phyloP scores from a whole-genome alignment of 2,888 invertebrate species.

The Cephus nigrinus region DNA sequence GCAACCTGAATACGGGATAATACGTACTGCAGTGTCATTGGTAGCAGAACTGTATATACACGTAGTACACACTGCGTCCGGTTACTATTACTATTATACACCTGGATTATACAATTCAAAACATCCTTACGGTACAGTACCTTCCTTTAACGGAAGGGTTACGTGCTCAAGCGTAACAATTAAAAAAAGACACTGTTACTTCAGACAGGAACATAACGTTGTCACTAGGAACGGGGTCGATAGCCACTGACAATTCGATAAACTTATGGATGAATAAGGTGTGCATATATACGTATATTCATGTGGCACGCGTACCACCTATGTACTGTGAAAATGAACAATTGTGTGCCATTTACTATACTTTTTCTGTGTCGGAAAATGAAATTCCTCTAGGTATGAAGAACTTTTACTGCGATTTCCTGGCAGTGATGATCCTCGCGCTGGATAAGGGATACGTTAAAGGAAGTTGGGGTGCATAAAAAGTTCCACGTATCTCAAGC shows the following conservation, averaged over 20 bases:
- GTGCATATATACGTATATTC: neutral
- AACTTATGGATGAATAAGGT: neutral
- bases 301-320: neutral
- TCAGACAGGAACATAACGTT: conserved; percentile 20
- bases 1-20: neutral
- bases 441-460: neutral
- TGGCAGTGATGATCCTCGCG: neutral
- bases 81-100: neutral
- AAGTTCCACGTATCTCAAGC: neutral
- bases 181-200: conserved; percentile 40
- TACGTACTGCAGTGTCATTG: neutral
- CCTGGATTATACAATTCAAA: neutral
- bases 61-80: conserved; percentile 20
- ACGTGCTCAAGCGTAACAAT: conserved; percentile 39
- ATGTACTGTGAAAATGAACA: neutral
- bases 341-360: neutral
- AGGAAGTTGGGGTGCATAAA: neutral
- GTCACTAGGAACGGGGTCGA: conserved; percentile 34
- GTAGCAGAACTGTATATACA: conserved; percentile 11
- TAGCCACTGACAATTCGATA: neutral
- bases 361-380: neutral
- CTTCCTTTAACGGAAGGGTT: conserved; percentile 20
- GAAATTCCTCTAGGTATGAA: neutral
- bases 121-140: neutral
- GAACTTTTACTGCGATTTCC: neutral